Percentiles rank a stretch among this genome's conserved stretches.
Evolutionary conservation across 2,113 vertebrate genomes (phyloP).

Genomic region (Cinclus cinclus): DNA sequence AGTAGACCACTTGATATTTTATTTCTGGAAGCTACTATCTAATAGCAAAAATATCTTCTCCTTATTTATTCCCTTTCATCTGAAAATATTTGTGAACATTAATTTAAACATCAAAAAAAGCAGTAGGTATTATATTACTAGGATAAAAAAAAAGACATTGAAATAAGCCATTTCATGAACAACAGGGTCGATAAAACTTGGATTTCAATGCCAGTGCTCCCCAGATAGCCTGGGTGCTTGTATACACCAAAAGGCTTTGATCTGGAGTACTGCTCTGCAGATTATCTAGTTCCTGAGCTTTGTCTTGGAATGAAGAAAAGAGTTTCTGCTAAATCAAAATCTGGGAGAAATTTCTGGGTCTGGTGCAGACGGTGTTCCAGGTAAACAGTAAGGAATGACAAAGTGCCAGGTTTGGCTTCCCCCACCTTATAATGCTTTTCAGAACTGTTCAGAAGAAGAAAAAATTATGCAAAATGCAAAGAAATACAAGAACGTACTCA

Average conservation of each 20-base stretch:
- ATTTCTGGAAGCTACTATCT: not conserved
- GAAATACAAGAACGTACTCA: not conserved
- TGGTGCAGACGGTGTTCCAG: not conserved
- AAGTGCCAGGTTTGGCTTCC: not conserved
- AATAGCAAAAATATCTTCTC: conserved; percentile 1
- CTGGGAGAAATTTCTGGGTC: not conserved
- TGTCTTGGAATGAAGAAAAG: not conserved
- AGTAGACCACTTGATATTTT: not conserved
- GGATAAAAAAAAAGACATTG: not conserved
- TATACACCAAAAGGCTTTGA: not conserved
- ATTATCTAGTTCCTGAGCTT: not conserved
- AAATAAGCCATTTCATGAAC: not conserved
- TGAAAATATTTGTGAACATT: not conserved
- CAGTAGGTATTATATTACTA: not conserved
- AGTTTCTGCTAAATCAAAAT: not conserved
- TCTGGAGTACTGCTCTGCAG: not conserved
- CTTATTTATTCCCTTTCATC: not conserved
- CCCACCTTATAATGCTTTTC: not conserved
- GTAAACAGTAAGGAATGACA: not conserved
- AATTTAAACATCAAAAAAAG: not conserved
- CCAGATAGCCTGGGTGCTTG: not conserved
- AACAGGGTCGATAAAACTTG: not conserved
- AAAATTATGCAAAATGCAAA: not conserved
- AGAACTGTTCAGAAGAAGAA: not conserved
- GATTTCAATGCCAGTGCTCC: not conserved